phyloP scores from a whole-genome alignment of 2,113 vertebrate species.

The Calyptommatus sinebrachiatus region DNA sequence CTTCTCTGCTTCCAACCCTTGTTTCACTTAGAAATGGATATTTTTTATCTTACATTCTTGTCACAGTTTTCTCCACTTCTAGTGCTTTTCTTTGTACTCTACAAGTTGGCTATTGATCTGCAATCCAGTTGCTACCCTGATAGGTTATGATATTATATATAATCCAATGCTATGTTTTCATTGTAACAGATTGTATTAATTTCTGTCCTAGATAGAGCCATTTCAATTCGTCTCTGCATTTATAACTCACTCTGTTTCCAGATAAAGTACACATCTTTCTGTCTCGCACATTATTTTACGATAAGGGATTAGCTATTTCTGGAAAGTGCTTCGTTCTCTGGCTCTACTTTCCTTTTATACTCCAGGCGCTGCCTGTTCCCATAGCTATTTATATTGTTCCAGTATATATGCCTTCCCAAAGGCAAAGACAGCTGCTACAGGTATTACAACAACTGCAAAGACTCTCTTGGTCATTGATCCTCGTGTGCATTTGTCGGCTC shows the following conservation, averaged over 20 bases:
- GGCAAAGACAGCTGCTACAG: not conserved
- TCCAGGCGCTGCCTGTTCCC: not conserved
- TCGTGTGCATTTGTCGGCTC: not conserved
- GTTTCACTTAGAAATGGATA: slow-evolving; percentile 19
- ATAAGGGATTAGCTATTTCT: slow-evolving; percentile 36
- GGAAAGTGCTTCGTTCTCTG: slow-evolving; percentile 5
- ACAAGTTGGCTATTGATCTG: slow-evolving; percentile 5
- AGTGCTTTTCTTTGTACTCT: slow-evolving; percentile 12
- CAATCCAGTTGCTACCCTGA: slow-evolving; percentile 10
- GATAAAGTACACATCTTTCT: slow-evolving; percentile 10
- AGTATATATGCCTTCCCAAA: not conserved
- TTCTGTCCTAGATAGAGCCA: slow-evolving; percentile 30
- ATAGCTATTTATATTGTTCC: slow-evolving; percentile 19
- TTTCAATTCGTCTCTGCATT: slow-evolving; percentile 31
- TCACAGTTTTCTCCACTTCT: slow-evolving; percentile 2
- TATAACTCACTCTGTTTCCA: slow-evolving; percentile 9
- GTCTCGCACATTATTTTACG: slow-evolving; percentile 19
- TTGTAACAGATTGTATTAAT: slow-evolving; percentile 25
- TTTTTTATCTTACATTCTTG: slow-evolving; percentile 14
- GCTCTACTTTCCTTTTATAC: slow-evolving; percentile 25
- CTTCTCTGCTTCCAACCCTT: slow-evolving; percentile 18
- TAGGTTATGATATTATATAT: slow-evolving; percentile 8
- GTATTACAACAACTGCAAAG: slow-evolving; percentile 7
- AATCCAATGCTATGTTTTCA: not conserved
- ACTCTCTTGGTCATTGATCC: slow-evolving; percentile 7